Percentiles rank a stretch among this genome's conserved stretches.
These are phyloP conservation scores for Tromatobia lineatoria DNA, from an alignment of 2,888 invertebrate genomes.

Conservation along the genomic window DNA sequence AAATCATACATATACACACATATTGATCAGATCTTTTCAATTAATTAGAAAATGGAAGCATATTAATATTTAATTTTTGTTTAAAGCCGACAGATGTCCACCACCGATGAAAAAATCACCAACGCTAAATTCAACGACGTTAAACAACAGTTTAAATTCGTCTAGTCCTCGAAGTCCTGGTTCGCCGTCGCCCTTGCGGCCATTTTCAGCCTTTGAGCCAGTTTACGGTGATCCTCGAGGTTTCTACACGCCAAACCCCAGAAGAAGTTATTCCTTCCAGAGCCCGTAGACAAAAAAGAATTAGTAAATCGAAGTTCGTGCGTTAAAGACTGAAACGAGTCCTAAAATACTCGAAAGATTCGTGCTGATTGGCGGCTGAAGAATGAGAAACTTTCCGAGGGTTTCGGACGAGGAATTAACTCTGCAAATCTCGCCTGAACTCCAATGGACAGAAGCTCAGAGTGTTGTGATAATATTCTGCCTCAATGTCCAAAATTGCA, in stretches of 20 bases:
- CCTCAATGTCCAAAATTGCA: constrained; percentile 14
- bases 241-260: constrained; percentile 74
- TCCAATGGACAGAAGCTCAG: constrained; percentile 17
- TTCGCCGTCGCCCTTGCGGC: constrained; percentile 80
- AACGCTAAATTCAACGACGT: constrained; percentile 71
- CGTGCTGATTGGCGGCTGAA: neutral
- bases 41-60: neutral
- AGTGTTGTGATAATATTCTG: constrained; percentile 65
- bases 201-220: constrained; percentile 81
- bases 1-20: too few relatives aligned
- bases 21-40: neutral
- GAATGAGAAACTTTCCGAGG: neutral
- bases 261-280: constrained; percentile 76
- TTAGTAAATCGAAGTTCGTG: neutral
- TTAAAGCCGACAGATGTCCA: constrained; percentile 81
- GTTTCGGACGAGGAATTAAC: constrained; percentile 12
- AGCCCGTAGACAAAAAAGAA: constrained; percentile 50
- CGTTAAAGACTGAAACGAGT: constrained; percentile 18
- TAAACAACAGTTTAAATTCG: constrained; percentile 69
- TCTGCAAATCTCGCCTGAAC: neutral
- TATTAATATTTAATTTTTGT: constrained; percentile 33
- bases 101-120: constrained; percentile 80
- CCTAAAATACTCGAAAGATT: neutral
- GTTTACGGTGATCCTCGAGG: constrained; percentile 79
- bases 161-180: constrained; percentile 77